Conservation (phyloP, 2,797 vertebrate species). For the Tinamus major region DNA sequence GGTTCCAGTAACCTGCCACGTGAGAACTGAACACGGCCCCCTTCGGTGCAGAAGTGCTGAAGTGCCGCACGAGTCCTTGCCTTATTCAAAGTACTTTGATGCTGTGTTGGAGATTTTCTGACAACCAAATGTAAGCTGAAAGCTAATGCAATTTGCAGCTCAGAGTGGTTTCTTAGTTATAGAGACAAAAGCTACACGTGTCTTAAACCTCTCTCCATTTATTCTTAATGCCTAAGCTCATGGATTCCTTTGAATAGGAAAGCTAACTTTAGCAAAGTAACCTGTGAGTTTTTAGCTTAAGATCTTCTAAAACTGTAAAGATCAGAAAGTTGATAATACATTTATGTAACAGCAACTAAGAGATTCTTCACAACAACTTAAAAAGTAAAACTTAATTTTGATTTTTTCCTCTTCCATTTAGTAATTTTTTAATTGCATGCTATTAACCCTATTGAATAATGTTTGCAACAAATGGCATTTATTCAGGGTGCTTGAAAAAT, state of each 20-base stretch:
- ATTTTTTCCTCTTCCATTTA: neutral
- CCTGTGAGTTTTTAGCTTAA: neutral
- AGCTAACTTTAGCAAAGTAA: too few relatives aligned
- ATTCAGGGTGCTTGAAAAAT: neutral
- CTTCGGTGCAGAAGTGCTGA: neutral
- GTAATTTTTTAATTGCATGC: rapidly evolving
- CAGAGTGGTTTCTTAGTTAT: constrained; percentile 37
- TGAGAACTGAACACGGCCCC: neutral
- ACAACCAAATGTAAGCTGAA: constrained; percentile 56
- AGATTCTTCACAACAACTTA: rapidly evolving
- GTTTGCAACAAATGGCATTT: neutral
- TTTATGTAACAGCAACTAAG: neutral
- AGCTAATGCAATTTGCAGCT: constrained; percentile 53
- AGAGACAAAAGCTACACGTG: constrained; percentile 19
- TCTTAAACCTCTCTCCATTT: neutral
- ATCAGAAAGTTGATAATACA: neutral
- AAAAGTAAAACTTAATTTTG: neutral
- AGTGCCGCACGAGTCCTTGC: constrained; percentile 1
- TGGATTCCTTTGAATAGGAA: neutral
- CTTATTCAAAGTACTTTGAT: constrained; percentile 59
- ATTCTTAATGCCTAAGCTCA: neutral
- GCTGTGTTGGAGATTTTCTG: constrained; percentile 34
- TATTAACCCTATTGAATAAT: neutral
- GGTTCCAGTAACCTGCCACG: constrained; percentile 24
- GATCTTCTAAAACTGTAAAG: neutral